Conservation (phyloP, 2,888 invertebrate species). For the Gastrophysa polygoni region DNA sequence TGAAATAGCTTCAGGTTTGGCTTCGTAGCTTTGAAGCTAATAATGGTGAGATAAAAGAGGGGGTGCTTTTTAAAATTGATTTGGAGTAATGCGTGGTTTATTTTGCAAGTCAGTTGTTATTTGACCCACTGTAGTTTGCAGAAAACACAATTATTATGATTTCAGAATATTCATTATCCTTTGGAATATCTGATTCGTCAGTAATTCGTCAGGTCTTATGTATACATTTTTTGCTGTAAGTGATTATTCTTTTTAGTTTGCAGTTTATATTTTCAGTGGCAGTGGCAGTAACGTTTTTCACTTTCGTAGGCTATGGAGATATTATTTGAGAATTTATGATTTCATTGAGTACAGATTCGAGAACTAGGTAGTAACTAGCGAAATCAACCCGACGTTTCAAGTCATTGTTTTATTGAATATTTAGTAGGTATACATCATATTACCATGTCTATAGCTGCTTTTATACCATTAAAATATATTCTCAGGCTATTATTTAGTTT, state of each 20-base stretch:
- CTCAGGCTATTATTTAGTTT: no score
- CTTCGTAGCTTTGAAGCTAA: constrained; percentile 45
- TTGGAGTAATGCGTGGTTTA: not conserved
- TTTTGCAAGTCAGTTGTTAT: not conserved
- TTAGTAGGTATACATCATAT: no score
- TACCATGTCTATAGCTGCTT: no score
- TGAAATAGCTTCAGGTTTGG: constrained; percentile 31
- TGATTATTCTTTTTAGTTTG: not conserved
- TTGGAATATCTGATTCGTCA: not conserved
- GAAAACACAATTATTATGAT: not conserved
- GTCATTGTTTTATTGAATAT: no score
- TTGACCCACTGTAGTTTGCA: not conserved
- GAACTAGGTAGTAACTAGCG: no score
- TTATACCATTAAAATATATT: no score
- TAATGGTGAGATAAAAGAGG: constrained; percentile 40
- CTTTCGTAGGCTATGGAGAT: no score
- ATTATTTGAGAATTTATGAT: no score
- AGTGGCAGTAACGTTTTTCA: not conserved
- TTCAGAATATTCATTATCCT: no score
- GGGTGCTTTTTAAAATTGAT: constrained; percentile 41
- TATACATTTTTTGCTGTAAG: not conserved
- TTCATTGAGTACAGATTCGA: no score
- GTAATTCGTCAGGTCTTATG: no score
- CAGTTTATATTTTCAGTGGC: not conserved
- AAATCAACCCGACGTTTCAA: no score